A percentile compares a stretch with the other conserved stretches of the same genome.
Evolutionary conservation across 2,113 vertebrate species (phyloP).

Genomic region (Hydrochoerus hydrochaeris): DNA sequence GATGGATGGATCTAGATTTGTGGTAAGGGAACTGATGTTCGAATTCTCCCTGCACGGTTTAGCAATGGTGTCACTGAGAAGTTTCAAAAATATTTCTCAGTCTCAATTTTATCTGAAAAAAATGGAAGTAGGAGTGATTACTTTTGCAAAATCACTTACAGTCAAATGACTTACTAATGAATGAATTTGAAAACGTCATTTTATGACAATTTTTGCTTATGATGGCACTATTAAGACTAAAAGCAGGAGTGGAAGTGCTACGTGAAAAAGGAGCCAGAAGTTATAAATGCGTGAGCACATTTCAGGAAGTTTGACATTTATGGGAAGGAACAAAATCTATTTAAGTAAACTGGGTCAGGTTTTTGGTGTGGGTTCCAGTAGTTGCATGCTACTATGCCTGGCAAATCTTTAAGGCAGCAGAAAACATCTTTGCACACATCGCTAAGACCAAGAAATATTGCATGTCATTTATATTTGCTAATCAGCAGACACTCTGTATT

Average conservation of each 20-base stretch:
- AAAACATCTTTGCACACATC: constrained; percentile 37
- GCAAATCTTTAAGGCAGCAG: constrained; percentile 18
- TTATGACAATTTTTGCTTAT: background rate
- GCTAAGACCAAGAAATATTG: constrained; percentile 55
- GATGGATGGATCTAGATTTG: background rate
- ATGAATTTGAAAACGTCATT: background rate
- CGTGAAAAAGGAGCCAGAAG: background rate
- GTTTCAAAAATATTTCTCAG: background rate
- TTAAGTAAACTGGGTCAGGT: constrained; percentile 59
- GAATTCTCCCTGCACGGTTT: background rate
- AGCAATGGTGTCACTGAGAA: background rate
- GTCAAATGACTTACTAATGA: background rate
- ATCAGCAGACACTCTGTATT: constrained; percentile 79
- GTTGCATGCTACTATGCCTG: constrained; percentile 33
- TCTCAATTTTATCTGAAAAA: background rate
- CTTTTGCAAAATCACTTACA: background rate
- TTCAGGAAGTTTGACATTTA: constrained; percentile 67
- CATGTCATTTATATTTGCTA: constrained; percentile 77
- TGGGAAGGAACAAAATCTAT: constrained; percentile 52
- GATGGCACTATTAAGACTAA: background rate
- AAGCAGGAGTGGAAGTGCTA: background rate
- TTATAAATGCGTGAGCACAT: constrained; percentile 38
- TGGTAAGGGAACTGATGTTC: background rate
- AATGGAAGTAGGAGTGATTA: background rate
- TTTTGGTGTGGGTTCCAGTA: constrained; percentile 45